Evolutionary conservation across 2,888 invertebrate genomes (phyloP).

Genomic region (Synanthedon vespiformis): DNA sequence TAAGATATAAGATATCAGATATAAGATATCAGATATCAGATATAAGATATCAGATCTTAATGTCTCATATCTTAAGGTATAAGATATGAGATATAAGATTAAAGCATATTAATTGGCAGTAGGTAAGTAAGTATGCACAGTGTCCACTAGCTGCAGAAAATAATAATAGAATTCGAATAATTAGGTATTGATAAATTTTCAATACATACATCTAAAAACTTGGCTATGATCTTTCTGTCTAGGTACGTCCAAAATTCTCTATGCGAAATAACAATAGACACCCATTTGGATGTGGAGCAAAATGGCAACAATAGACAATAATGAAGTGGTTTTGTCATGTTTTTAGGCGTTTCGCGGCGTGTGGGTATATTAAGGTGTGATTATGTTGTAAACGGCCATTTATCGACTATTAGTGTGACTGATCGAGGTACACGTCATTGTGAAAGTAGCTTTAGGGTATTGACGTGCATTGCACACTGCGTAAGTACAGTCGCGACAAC

Average conservation of each 20-base stretch:
- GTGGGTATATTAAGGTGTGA: constrained; percentile 59
- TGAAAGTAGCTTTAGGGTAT: constrained; percentile 17
- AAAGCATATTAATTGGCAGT: too few relatives aligned
- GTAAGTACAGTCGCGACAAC: too few relatives aligned
- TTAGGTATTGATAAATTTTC: too few relatives aligned
- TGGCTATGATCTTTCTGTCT: constrained; percentile 9
- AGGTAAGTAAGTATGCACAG: too few relatives aligned
- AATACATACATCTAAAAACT: too few relatives aligned
- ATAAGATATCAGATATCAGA: too few relatives aligned
- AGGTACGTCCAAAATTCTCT: constrained; percentile 22
- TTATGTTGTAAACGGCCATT: constrained; percentile 58
- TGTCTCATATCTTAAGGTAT: too few relatives aligned
- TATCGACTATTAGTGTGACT: constrained; percentile 50
- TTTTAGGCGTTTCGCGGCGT: constrained; percentile 25
- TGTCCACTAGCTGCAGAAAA: too few relatives aligned
- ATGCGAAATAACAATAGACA: constrained; percentile 20
- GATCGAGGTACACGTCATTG: constrained; percentile 16
- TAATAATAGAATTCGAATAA: too few relatives aligned
- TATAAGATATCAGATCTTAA: too few relatives aligned
- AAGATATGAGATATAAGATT: too few relatives aligned
- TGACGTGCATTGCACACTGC: constrained; percentile 1
- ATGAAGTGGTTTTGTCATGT: constrained; percentile 59
- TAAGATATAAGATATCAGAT: too few relatives aligned
- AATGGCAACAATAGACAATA: constrained; percentile 46
- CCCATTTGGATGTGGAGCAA: constrained; percentile 42